Evolutionary conservation across 2,113 vertebrate genomes (phyloP).

Genomic region (Sapajus apella): DNA sequence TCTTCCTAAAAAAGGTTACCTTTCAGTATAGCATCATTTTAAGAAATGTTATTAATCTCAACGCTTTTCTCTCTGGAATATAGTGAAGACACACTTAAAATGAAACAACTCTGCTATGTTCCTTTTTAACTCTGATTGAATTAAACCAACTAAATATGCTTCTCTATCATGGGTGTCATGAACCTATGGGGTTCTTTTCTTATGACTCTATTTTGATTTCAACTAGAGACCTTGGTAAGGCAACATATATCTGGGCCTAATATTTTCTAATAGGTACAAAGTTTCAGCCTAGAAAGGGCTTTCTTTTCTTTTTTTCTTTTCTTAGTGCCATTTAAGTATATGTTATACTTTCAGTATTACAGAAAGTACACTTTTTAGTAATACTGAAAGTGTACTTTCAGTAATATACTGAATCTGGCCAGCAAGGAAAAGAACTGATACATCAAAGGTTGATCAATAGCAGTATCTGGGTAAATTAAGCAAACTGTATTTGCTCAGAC

Average conservation of each 20-base stretch:
- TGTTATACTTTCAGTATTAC: too few species aligned
- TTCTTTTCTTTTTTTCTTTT: background rate
- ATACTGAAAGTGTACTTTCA: too few species aligned
- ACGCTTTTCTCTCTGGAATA: background rate
- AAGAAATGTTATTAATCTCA: background rate
- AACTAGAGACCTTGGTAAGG: background rate
- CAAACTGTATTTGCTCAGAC: background rate
- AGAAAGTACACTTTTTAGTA: too few species aligned
- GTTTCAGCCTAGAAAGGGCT: background rate
- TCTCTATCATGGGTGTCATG: background rate
- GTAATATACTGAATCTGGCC: too few species aligned
- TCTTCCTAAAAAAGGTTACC: background rate
- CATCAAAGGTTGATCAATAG: background rate
- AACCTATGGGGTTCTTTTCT: background rate
- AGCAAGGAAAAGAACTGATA: background rate
- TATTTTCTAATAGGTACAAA: background rate
- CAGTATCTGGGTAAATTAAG: background rate
- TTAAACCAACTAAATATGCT: background rate
- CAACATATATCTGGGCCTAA: background rate
- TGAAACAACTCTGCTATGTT: background rate
- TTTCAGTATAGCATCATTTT: background rate
- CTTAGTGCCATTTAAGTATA: background rate
- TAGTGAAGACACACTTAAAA: background rate
- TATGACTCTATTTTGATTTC: background rate
- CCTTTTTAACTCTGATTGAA: background rate